These are phyloP conservation scores for Andrena dorsata DNA, from an alignment of 2,888 invertebrate genomes.

Conservation along the genomic window DNA sequence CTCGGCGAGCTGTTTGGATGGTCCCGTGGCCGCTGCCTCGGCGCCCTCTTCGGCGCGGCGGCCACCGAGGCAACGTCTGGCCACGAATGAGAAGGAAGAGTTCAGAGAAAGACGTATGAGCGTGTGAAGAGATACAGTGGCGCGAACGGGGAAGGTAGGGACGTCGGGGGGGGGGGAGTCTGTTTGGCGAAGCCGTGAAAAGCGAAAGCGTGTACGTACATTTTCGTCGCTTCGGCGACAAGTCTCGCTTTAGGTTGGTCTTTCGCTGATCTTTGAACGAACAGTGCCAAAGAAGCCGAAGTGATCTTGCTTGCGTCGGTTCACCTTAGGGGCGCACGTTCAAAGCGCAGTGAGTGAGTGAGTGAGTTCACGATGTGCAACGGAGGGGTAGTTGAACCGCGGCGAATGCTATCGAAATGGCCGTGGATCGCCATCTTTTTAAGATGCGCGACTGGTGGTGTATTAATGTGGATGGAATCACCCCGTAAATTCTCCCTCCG, in stretches of 20 bases:
- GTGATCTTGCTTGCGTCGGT: conserved; percentile 12
- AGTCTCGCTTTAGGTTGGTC: conserved; percentile 14
- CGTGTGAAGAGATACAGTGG: conserved; percentile 43
- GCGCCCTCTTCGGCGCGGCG: neutral
- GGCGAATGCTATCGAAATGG: neutral
- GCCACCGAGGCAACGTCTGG: conserved; percentile 25
- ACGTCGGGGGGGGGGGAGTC: conserved; percentile 27
- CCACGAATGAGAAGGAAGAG: conserved; percentile 14
- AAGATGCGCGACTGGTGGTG: neutral
- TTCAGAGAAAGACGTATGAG: conserved; percentile 23
- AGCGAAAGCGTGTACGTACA: conserved; percentile 59
- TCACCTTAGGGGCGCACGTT: conserved; percentile 18
- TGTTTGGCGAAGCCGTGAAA: conserved; percentile 60
- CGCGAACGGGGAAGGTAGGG: conserved; percentile 12
- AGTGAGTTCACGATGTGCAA: neutral
- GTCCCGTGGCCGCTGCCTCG: conserved; percentile 13
- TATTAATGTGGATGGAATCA: neutral
- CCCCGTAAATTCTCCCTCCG: neutral
- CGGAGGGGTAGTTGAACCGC: neutral
- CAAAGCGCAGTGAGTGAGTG: neutral
- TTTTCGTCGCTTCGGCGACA: conserved; percentile 28
- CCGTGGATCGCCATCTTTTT: too few species aligned
- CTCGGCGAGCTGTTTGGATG: neutral
- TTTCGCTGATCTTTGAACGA: conserved; percentile 4
- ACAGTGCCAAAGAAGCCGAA: conserved; percentile 11